phyloP scores from a whole-genome alignment of 2,797 vertebrate genomes.

The Sebastes jordani region DNA sequence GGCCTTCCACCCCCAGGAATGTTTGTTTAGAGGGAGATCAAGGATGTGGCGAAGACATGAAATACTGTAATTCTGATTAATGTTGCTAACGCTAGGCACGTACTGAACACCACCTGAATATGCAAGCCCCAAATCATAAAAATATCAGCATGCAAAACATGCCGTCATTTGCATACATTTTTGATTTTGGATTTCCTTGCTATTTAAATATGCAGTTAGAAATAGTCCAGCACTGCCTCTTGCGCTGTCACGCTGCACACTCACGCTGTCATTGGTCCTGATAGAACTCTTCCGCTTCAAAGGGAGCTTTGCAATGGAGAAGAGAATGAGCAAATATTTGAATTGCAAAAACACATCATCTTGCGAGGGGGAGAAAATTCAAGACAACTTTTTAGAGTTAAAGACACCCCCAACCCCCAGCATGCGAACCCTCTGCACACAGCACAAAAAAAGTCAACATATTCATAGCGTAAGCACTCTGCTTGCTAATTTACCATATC shows the following conservation, averaged over 20 bases:
- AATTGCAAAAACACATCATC: conserved; percentile 98
- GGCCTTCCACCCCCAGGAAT: conserved; percentile 57
- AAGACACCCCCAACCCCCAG: conserved; percentile 72
- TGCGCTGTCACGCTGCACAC: conserved; percentile 98
- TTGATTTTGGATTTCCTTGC: conserved; percentile 77
- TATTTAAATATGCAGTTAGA: conserved; percentile 86
- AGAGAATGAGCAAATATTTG: conserved; percentile 96
- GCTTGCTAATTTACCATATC: conserved; percentile 82
- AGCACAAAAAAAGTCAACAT: conserved; percentile 70
- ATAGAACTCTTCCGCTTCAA: conserved; percentile 97
- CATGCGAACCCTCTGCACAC: conserved; percentile 67
- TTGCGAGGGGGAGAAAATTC: conserved; percentile 76
- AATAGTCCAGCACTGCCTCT: conserved; percentile 86
- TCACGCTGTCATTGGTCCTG: conserved; percentile 97
- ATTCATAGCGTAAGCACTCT: conserved; percentile 77
- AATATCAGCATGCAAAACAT: conserved; percentile 83
- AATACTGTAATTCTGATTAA: conserved; percentile 75
- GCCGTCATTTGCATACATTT: conserved; percentile 84
- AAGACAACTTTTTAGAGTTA: conserved; percentile 85
- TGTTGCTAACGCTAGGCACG: conserved; percentile 70
- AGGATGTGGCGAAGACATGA: conserved; percentile 62
- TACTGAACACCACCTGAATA: conserved; percentile 76
- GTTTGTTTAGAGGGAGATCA: conserved; percentile 75
- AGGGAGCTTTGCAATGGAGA: conserved; percentile 91
- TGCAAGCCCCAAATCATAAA: conserved; percentile 69